Evolutionary conservation across 2,888 invertebrate genomes (phyloP), one percentile per base, ranked within the genome.

Genomic region (Cheilosia vulpina): DNA sequence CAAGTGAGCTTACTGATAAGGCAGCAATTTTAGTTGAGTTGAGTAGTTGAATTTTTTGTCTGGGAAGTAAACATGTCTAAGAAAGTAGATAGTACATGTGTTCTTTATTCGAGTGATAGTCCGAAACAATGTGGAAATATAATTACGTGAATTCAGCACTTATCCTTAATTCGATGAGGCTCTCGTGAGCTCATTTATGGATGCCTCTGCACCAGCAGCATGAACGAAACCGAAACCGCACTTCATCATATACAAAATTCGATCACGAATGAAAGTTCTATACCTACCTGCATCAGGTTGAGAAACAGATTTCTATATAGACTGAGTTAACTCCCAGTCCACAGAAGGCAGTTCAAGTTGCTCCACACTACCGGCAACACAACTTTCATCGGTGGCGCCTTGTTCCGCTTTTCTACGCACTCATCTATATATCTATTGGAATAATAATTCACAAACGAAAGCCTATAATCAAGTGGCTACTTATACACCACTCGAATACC

Each of bases 301-400:
- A 11, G 47, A 60, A 41, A 47, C 31, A 4, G 43, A 21, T 47
- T 62, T 31, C 41, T 38, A 62, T 50, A 34, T 3, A 34, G 58
- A 52, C 52, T 66, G 65, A 58, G 24, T 66, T 55, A 53, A 71
- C 78, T 77, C 53, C 38, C 78, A 15, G 43, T 41, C 38, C 21
- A n/a, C 50, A 62, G 24, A 17, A 57, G 55, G 17, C 45, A n/a
- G 19, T 45, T 15, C 21, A 31, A 38, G 24, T 45, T 24, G 41
- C 21, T 34, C 57, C 4, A 66, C 58, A 31, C 31, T 65, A 60
- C 58, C 17, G 53, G 58, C 31, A 11, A 9, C 41, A 27, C 85
- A 81, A 85, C 85, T 85, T 85, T 85, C 85, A 68, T 85, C 58
- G 31, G 38, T 85, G 85, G 85, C 85, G 85, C 85, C 76, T 63